Percentiles rank a stretch among this genome's conserved stretches.
These are phyloP conservation scores for Meteorus colon DNA, from an alignment of 2,888 invertebrate genomes.

Conservation along the genomic window DNA sequence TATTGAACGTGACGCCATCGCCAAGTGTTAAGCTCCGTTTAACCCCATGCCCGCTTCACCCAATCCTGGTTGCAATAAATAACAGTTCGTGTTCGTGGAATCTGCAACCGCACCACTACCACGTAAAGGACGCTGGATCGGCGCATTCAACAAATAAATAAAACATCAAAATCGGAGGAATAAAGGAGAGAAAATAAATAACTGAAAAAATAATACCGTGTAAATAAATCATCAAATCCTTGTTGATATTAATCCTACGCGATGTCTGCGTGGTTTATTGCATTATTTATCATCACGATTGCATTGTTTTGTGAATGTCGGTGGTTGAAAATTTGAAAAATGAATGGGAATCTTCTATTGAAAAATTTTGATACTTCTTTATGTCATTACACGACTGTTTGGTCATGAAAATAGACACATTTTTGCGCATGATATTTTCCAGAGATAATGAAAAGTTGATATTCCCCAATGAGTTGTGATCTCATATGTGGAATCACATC, in stretches of 20 bases:
- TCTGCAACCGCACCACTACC: slow-evolving; percentile 31
- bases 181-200: neutral
- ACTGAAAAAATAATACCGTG: neutral
- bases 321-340: neutral
- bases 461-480: too few relatives aligned
- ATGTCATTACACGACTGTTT: too few relatives aligned
- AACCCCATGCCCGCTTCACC: slow-evolving; percentile 47
- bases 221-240: slow-evolving; percentile 14
- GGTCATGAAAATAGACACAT: too few relatives aligned
- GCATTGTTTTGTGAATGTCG: neutral
- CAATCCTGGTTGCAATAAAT: slow-evolving; percentile 49
- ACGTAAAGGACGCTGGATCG: neutral
- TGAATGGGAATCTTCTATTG: too few relatives aligned
- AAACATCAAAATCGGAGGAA: neutral
- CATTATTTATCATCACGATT: neutral
- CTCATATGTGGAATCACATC: too few relatives aligned
- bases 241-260: neutral
- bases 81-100: slow-evolving; percentile 43
- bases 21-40: slow-evolving; percentile 53
- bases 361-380: too few relatives aligned
- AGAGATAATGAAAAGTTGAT: too few relatives aligned
- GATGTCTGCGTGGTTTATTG: neutral
- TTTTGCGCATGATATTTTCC: too few relatives aligned
- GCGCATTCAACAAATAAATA: slow-evolving; percentile 24
- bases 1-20: slow-evolving; percentile 30